Conservation (phyloP, 2,888 invertebrate species). For the Arrhopalites spinosus region DNA sequence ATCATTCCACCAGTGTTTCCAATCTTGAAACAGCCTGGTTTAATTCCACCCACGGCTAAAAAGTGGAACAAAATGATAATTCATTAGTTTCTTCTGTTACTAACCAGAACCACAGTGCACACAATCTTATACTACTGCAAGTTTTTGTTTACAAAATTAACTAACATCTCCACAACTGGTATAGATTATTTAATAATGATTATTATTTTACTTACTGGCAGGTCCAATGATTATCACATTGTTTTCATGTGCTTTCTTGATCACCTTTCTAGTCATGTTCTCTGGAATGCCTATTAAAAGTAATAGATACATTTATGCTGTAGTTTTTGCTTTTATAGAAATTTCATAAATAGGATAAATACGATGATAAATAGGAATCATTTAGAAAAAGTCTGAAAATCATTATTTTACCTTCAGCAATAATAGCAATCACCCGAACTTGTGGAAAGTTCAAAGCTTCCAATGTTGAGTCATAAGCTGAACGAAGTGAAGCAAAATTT, state of each 20-base stretch:
- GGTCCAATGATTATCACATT: slow-evolving; percentile 89
- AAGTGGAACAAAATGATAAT: too few relatives aligned
- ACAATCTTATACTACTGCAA: too few relatives aligned
- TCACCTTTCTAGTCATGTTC: slow-evolving; percentile 94
- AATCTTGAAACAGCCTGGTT: slow-evolving; percentile 98
- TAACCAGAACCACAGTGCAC: too few relatives aligned
- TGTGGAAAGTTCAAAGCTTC: slow-evolving; percentile 93
- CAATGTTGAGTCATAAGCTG: slow-evolving; percentile 94
- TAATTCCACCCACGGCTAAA: slow-evolving; percentile 87
- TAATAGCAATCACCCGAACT: slow-evolving; percentile 94
- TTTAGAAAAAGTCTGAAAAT: too few relatives aligned
- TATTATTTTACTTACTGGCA: slow-evolving; percentile 67
- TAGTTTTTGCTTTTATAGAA: too few relatives aligned
- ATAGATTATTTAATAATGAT: too few relatives aligned
- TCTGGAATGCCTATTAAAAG: slow-evolving; percentile 75
- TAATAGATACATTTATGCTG: too few relatives aligned
- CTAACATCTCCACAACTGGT: too few relatives aligned
- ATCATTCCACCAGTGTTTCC: slow-evolving; percentile 99
- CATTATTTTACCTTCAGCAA: slow-evolving; percentile 83
- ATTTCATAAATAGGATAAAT: too few relatives aligned
- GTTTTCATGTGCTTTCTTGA: slow-evolving; percentile 80
- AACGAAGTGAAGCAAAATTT: slow-evolving; percentile 95
- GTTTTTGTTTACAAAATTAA: too few relatives aligned
- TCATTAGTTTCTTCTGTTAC: too few relatives aligned
- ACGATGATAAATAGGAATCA: too few relatives aligned